phyloP scores from a whole-genome alignment of 1,140 invertebrate genomes.

The Drosophila micromelanica region DNA sequence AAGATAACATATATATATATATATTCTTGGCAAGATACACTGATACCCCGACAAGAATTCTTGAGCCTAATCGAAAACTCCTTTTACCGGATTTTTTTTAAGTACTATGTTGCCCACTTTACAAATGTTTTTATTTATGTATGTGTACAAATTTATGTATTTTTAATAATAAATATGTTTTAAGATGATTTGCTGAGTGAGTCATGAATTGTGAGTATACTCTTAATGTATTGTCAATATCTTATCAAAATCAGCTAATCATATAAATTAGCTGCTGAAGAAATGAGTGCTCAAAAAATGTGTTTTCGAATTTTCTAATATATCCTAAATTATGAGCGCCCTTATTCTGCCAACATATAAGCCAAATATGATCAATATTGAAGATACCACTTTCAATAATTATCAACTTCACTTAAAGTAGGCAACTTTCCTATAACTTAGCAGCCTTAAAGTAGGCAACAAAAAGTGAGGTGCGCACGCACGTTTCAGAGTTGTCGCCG shows the following conservation, averaged over 20 bases:
- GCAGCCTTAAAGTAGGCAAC: slow-evolving; percentile 19
- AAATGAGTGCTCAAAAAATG: no score
- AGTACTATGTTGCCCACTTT: slow-evolving; percentile 38
- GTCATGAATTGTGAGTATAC: no score
- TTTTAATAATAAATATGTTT: slow-evolving; percentile 68
- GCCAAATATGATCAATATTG: no score
- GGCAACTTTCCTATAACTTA: not conserved
- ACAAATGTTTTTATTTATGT: slow-evolving; percentile 59
- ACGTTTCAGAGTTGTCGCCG: not conserved
- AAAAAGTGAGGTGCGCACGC: not conserved
- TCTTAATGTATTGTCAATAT: no score
- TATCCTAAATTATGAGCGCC: no score
- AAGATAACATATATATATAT: slow-evolving; percentile 22
- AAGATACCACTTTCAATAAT: not conserved
- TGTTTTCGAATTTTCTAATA: no score
- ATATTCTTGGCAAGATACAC: slow-evolving; percentile 20
- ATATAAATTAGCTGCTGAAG: no score
- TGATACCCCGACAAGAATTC: slow-evolving; percentile 4
- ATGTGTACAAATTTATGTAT: slow-evolving; percentile 77
- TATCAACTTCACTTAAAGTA: not conserved
- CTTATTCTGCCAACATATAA: no score
- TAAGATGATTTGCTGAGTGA: slow-evolving; percentile 31
- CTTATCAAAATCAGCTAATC: no score
- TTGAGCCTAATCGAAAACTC: slow-evolving; percentile 13
- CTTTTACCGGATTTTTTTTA: slow-evolving; percentile 12